Conservation (phyloP, 2,888 invertebrate species). For the Eupithecia inturbata region DNA sequence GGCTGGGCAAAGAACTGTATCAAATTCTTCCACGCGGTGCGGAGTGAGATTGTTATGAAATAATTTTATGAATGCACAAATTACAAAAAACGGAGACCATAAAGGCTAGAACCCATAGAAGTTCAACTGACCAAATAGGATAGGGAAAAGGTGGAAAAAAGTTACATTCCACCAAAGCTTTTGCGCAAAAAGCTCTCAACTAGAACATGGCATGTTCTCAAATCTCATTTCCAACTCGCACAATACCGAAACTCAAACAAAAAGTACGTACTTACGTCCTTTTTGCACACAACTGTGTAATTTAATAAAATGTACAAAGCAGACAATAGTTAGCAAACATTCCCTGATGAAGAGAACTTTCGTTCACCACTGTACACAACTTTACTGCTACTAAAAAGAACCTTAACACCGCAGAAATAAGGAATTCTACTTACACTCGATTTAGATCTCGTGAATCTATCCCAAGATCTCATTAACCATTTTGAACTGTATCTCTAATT, state of each 20-base stretch:
- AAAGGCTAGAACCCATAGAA: neutral
- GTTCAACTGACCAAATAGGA: neutral
- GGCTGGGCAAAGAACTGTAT: neutral
- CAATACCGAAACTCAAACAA: slow-evolving; percentile 26
- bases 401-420: neutral
- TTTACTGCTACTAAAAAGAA: slow-evolving; percentile 3
- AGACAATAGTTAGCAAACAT: slow-evolving; percentile 30
- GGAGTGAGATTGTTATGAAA: neutral
- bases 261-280: slow-evolving; percentile 20
- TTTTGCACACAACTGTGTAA: slow-evolving; percentile 28
- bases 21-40: too few species aligned
- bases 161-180: neutral
- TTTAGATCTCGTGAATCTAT: neutral
- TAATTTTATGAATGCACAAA: neutral
- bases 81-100: neutral
- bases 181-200: slow-evolving; percentile 10
- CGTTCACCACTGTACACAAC: slow-evolving; percentile 8
- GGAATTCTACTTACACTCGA: slow-evolving; percentile 1
- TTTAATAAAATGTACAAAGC: slow-evolving; percentile 28
- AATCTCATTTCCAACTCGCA: slow-evolving; percentile 27
- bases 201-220: slow-evolving; percentile 8
- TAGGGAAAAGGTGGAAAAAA: neutral
- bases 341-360: slow-evolving; percentile 25
- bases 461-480: slow-evolving; percentile 8
- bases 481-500: slow-evolving; percentile 14